Evolutionary conservation across 2,113 vertebrate species (phyloP), one percentile per base, ranked within the genome.

Genomic region (Sander lucioperca): DNA sequence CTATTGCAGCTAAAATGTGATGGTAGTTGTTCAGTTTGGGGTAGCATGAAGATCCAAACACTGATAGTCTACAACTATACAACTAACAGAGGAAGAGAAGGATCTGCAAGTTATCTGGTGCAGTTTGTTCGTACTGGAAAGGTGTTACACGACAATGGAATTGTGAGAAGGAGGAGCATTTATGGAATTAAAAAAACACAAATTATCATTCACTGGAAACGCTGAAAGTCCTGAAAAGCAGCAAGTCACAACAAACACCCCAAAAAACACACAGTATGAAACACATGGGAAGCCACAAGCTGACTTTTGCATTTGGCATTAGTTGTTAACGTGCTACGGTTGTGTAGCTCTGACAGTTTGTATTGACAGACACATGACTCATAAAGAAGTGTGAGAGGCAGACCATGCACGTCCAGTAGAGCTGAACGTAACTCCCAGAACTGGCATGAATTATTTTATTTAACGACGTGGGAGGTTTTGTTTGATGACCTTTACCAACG

Each of bases 311-410:
- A 71, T 50, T 27, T 77, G 85, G 33, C 15, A 0, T n/a, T n/a
- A 5, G n/a, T 30, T 85, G 30, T 54, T 59, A 73, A 15, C 3
- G 0, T 2, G 57, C 51, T 48, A 39, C 5, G 3, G 72, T 43
- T 61, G 50, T 54, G 25, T 13, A 50, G 50, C 30, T 39, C 25
- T 77, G 53, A 81, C 77, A 58, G 68, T 63, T 56, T 9, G 45
- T 33, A 70, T n/a, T 86, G 80, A 92, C 84, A 91, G 84, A 82
- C 9, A 21, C 0, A 58, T 93, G 91, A 89, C 66, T 88, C 87
- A 92, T 57, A 61, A 66, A 83, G 80, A 15, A 68, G 56, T 48
- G 63, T n/a, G 53, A 79, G 15, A 64, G 47, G 30, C 74, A 63
- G 64, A 68, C 51, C 58, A 77, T 75, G 76, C 73, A 81, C 3